Conservation (phyloP, 2,888 invertebrate species). For the Acleris sparsana region DNA sequence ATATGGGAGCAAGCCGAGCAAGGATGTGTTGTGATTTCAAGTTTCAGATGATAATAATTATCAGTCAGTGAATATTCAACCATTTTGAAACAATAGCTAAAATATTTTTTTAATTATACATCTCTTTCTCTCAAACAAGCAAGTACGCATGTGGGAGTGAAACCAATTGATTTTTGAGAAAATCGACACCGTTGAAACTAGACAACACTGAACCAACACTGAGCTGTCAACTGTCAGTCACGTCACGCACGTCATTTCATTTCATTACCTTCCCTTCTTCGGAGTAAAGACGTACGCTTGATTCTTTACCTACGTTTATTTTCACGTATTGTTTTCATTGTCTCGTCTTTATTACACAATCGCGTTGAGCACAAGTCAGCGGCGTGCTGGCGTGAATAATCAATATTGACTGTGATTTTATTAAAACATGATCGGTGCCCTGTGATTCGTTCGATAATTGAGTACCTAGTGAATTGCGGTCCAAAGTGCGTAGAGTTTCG, state of each 20-base stretch:
- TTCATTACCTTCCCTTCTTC: conserved; percentile 12
- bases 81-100: too few species aligned
- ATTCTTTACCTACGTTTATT: conserved; percentile 30
- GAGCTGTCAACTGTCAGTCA: conserved; percentile 6
- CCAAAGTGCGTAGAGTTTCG: conserved; percentile 68
- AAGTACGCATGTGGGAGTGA: too few species aligned
- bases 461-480: conserved; percentile 48
- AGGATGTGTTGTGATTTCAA: too few species aligned
- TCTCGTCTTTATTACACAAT: conserved; percentile 31
- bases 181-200: too few species aligned
- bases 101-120: too few species aligned
- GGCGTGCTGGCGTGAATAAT: conserved; percentile 40
- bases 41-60: too few species aligned
- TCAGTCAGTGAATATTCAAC: too few species aligned
- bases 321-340: conserved; percentile 35
- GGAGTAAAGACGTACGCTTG: conserved; percentile 15
- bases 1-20: too few species aligned
- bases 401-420: conserved; percentile 45
- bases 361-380: conserved; percentile 14
- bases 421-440: conserved; percentile 47
- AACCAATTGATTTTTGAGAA: too few species aligned
- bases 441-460: conserved; percentile 46
- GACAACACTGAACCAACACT: too few species aligned
- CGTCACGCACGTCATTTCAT: conserved; percentile 12
- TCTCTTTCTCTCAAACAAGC: too few species aligned